These are phyloP conservation scores for Otus scops DNA, from an alignment of 2,797 vertebrate species.

Conservation along the genomic window DNA sequence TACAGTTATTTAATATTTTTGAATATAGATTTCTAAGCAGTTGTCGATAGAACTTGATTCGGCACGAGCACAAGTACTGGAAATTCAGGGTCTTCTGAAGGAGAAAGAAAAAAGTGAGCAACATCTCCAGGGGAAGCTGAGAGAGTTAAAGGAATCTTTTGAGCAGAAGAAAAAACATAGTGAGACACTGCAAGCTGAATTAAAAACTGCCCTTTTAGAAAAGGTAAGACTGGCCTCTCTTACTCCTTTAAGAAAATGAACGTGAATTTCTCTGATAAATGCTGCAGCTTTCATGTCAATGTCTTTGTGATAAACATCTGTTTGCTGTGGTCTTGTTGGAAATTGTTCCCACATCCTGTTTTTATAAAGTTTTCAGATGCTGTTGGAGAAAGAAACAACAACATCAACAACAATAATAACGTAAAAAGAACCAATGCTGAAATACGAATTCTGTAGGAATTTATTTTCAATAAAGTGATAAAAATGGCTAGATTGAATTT, in stretches of 20 bases:
- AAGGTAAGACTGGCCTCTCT: constrained; percentile 76
- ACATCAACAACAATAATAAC: background rate
- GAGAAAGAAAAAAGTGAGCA: constrained; percentile 83
- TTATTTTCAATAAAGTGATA: background rate
- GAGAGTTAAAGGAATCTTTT: constrained; percentile 79
- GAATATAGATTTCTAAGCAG: constrained; percentile 81
- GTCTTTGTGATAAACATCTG: background rate
- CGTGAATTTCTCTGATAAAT: background rate
- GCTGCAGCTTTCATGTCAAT: background rate
- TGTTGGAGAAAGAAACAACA: constrained; percentile 3
- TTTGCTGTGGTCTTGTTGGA: background rate
- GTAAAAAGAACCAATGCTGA: background rate
- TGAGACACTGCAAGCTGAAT: constrained; percentile 79
- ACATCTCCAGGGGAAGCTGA: constrained; percentile 81
- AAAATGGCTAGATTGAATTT: background rate
- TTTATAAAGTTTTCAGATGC: background rate
- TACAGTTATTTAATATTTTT: constrained; percentile 24
- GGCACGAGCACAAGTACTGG: constrained; percentile 77
- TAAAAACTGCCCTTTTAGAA: constrained; percentile 80
- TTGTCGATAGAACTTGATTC: constrained; percentile 80
- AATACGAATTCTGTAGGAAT: background rate
- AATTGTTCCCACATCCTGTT: background rate
- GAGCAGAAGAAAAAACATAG: constrained; percentile 84
- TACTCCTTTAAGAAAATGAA: constrained; percentile 2
- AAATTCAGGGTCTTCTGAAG: constrained; percentile 80